Percentiles rank a stretch among this genome's conserved stretches.
These are phyloP conservation scores for Probosciger aterrimus DNA, from an alignment of 2,113 vertebrate species.

Conservation along the genomic window DNA sequence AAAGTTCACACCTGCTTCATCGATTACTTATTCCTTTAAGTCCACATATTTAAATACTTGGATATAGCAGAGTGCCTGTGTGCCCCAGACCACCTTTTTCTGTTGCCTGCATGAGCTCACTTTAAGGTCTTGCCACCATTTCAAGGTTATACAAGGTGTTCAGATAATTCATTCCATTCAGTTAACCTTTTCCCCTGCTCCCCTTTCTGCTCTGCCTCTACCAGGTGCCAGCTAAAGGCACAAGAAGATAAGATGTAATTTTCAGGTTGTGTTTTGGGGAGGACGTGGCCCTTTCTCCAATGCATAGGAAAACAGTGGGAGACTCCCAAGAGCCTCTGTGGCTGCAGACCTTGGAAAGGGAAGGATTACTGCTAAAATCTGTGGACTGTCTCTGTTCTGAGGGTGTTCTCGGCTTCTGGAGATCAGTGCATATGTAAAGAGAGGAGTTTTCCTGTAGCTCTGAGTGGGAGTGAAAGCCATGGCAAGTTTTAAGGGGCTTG, in stretches of 20 bases:
- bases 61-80: rapidly evolving
- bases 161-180: not conserved
- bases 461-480: not conserved
- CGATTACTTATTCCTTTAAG: not conserved
- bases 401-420: not conserved
- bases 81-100: rapidly evolving
- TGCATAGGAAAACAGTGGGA: rapidly evolving
- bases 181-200: not conserved
- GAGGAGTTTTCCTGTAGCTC: not conserved
- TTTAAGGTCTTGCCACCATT: rapidly evolving
- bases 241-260: not conserved
- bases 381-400: not conserved
- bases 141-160: not conserved
- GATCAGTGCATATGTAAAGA: rapidly evolving
- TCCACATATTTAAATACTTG: not conserved
- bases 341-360: not conserved
- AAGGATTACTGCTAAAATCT: not conserved
- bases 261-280: not conserved
- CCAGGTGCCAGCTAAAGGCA: not conserved
- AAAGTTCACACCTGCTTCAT: not conserved
- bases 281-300: not conserved
- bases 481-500: not conserved
- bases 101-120: not conserved
- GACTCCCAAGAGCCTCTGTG: not conserved
- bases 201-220: not conserved